Percentiles rank a stretch among this genome's conserved stretches.
Conservation (phyloP, 2,797 vertebrate species). For the Sciurus carolinensis region DNA sequence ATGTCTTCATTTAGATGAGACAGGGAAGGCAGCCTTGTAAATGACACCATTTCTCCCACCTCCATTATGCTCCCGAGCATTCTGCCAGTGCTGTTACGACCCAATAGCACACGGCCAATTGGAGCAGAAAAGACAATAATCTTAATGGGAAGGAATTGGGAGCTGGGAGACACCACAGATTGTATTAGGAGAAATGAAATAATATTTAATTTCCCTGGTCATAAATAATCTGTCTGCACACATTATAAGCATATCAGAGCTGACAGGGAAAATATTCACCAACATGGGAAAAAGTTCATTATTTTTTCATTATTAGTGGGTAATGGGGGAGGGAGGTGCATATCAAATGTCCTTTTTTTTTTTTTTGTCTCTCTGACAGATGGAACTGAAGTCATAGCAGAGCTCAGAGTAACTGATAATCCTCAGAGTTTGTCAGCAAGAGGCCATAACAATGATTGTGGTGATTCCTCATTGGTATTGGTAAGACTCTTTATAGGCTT, state of each 20-base stretch:
- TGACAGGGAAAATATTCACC: conserved; percentile 88
- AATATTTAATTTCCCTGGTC: conserved; percentile 91
- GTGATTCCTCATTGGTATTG: not conserved
- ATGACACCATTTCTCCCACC: conserved; percentile 80
- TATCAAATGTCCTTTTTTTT: conserved; percentile 37
- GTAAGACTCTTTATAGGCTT: not conserved
- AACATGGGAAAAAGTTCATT: conserved; percentile 88
- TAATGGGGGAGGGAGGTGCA: conserved; percentile 44
- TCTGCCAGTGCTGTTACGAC: conserved; percentile 84
- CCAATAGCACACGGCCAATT: conserved; percentile 86
- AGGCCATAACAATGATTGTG: not conserved
- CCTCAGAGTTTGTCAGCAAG: conserved; percentile 67
- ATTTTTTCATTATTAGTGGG: conserved; percentile 89
- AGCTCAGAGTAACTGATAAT: conserved; percentile 76
- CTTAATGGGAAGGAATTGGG: conserved; percentile 89
- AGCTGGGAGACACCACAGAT: conserved; percentile 88
- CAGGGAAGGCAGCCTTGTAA: conserved; percentile 86
- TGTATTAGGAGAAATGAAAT: conserved; percentile 89
- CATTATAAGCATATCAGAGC: conserved; percentile 89
- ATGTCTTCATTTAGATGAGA: conserved; percentile 90
- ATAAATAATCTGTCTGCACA: conserved; percentile 90
- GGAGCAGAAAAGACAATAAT: conserved; percentile 90
- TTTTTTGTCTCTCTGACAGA: conserved; percentile 75
- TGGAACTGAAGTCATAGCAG: conserved; percentile 77
- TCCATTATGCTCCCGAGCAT: conserved; percentile 86